phyloP scores from a whole-genome alignment of 1,140 invertebrate genomes.

The Panonychus citri region DNA sequence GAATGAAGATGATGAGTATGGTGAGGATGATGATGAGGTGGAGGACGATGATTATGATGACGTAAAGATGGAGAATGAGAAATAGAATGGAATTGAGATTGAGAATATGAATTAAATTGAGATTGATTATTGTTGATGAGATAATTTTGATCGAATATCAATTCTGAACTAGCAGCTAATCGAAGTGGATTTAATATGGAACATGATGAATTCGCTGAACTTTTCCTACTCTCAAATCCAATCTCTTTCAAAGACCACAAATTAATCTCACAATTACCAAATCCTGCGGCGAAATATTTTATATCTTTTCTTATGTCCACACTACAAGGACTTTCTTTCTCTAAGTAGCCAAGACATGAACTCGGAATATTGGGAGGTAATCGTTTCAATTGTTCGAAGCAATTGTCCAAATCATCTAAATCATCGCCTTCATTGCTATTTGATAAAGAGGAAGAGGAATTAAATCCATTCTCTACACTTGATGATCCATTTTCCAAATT shows the following conservation, averaged over 20 bases:
- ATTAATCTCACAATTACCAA: slow-evolving; percentile 62
- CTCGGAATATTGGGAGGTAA: neutral
- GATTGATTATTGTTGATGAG: too few species aligned
- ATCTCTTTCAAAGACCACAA: slow-evolving; percentile 67
- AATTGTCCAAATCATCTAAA: neutral
- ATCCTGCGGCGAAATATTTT: slow-evolving; percentile 67
- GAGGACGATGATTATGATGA: neutral
- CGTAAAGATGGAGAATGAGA: neutral
- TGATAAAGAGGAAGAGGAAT: neutral
- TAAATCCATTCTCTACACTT: too few species aligned
- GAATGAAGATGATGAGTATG: too few species aligned
- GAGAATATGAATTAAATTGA: too few species aligned
- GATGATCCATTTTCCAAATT: too few species aligned
- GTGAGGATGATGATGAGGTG: neutral
- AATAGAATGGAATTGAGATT: too few species aligned
- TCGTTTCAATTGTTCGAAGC: neutral
- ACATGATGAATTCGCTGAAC: neutral
- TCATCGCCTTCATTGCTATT: neutral
- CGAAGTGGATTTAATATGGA: neutral
- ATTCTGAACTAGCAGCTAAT: neutral
- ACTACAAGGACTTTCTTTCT: slow-evolving; percentile 20
- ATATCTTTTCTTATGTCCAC: slow-evolving; percentile 85
- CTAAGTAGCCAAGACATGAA: neutral
- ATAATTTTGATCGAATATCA: too few species aligned
- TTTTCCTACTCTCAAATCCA: slow-evolving; percentile 64